Evolutionary conservation across 2,888 invertebrate species (phyloP).

Genomic region (Parnassius glacialis): DNA sequence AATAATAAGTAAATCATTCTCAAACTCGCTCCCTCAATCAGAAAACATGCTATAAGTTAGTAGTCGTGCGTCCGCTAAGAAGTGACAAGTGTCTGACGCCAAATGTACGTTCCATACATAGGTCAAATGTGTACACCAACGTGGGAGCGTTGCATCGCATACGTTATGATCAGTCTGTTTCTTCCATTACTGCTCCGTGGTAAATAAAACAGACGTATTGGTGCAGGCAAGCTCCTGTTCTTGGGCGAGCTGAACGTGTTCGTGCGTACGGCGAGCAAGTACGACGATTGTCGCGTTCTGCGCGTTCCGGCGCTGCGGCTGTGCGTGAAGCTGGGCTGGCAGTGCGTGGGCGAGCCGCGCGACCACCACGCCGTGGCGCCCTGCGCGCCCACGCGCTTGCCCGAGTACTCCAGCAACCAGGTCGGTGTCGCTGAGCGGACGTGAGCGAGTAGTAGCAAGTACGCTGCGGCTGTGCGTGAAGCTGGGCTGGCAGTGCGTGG

Average conservation of each 20-base stretch:
- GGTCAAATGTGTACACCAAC: too few species aligned
- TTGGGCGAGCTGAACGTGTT: slow-evolving; percentile 97
- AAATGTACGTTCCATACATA: too few species aligned
- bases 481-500: too few species aligned
- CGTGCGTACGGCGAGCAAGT: slow-evolving; percentile 98
- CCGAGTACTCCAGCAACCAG: slow-evolving; percentile 98
- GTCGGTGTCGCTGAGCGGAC: slow-evolving; percentile 50
- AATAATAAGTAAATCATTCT: too few species aligned
- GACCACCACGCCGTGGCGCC: slow-evolving; percentile 98
- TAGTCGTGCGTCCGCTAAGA: too few species aligned
- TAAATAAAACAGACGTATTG: not conserved
- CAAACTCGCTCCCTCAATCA: too few species aligned
- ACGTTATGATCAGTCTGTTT: too few species aligned
- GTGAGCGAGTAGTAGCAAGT: slow-evolving; percentile 85
- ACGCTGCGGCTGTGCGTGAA: slow-evolving; percentile 86
- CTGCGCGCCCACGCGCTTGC: slow-evolving; percentile 96
- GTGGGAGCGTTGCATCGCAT: too few species aligned
- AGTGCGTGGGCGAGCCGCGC: slow-evolving; percentile 94
- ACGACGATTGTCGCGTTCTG: slow-evolving; percentile 97
- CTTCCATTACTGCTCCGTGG: too few species aligned
- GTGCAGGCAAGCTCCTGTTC: slow-evolving; percentile 89
- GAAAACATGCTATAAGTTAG: too few species aligned
- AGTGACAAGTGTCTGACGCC: too few species aligned
- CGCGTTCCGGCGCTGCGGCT: slow-evolving; percentile 94
- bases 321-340: slow-evolving; percentile 92